Base-by-base conservation (phyloP, 2,797 vertebrate genomes). In the Jordanella pulchra region DNA sequence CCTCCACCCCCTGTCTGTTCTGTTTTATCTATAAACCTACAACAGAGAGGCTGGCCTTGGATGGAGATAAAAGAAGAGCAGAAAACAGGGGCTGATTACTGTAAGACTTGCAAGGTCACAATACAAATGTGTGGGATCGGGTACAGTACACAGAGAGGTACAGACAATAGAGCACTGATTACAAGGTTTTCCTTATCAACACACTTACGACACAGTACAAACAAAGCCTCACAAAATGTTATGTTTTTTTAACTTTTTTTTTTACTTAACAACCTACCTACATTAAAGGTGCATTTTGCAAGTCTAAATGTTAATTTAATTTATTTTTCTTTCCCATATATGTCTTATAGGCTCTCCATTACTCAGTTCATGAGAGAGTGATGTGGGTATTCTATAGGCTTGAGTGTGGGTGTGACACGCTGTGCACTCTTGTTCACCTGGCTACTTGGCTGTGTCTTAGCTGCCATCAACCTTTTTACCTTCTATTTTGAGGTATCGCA, bases 71-170 rank as follows among this genome's bases (percentile, higher is more conserved):
- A 90, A 86, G 79, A 78, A 60, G 2, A 45, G 23, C 28, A 79
- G 51, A 73, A 69, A 44, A 21, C 56, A 63, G 65, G 7, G 60
- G 79, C 77, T 75, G 53, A 86, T 77, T 72, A 71, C 32, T 53
- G 54, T 76, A 71, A 85, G 39, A 65, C 70, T 75, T 48, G 30
- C 80, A 90, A 92, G 85, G 89, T 85, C 81, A 80, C 65, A 79
- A 73, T 77, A 73, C 44, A 67, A 83, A 56, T 61, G 65, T 69
- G 84, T 82, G 79, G 84, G 66, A 79, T 47, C 28, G 61, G 7
- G 63, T 28, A 56, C 13, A 14, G 65, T 25, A 67, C 14, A 48
- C 51, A 56, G 50, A 28, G 80, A 77, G 66, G 10, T 60, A 47
- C 66, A 56, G 28, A 44, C 10, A 73, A 42, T 61, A 39, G 58